Evolutionary conservation across 2,797 vertebrate genomes (phyloP).

Genomic region (Columba guinea): DNA sequence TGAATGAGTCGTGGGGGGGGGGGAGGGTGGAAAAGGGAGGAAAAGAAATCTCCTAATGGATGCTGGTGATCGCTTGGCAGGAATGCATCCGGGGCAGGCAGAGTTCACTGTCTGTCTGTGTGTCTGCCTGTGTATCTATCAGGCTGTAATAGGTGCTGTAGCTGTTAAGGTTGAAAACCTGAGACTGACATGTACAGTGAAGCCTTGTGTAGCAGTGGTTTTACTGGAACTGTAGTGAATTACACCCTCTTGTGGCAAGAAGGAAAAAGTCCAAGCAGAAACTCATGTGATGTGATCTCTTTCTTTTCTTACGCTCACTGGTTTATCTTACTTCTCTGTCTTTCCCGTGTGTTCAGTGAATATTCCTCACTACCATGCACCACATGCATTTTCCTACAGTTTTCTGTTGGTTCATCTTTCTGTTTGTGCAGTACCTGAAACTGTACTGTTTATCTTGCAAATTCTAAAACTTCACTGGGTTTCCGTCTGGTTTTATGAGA

Average conservation of each 20-base stretch:
- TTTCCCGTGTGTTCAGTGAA: background rate
- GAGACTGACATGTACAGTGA: background rate
- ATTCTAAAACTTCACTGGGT: background rate
- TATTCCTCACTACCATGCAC: background rate
- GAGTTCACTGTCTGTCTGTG: rapidly evolving
- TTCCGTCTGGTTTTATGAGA: background rate
- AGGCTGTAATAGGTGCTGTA: background rate
- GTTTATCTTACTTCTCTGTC: background rate
- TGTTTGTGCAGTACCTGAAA: background rate
- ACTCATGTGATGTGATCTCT: background rate
- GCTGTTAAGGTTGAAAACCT: background rate
- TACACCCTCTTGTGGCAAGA: conserved; percentile 67
- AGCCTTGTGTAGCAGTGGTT: background rate
- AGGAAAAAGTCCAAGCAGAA: background rate
- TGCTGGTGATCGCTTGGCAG: background rate
- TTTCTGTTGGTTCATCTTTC: background rate
- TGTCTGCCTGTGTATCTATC: background rate
- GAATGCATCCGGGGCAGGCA: background rate
- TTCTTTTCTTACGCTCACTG: background rate
- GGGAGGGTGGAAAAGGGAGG: background rate
- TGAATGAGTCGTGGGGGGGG: background rate
- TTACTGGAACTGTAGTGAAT: background rate
- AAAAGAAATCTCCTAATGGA: background rate
- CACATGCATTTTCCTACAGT: background rate
- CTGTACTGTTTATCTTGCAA: background rate